Evolutionary conservation across 2,888 invertebrate species (phyloP).

Genomic region (Melanchra persicariae): DNA sequence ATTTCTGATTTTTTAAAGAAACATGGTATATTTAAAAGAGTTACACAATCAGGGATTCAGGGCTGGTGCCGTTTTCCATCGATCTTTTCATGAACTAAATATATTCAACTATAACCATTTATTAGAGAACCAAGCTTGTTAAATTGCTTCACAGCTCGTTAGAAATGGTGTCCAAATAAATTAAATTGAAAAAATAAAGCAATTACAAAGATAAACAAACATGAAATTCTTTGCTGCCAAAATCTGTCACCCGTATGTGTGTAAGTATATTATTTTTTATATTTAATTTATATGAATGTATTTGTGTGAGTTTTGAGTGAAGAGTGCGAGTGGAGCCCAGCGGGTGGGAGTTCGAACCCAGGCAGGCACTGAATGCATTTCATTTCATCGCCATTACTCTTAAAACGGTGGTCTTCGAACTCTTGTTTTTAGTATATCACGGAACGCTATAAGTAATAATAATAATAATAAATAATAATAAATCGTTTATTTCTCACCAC

Average conservation of each 20-base stretch:
- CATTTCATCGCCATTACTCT: too few relatives aligned
- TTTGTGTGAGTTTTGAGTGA: not conserved
- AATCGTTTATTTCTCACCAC: too few relatives aligned
- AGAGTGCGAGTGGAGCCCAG: not conserved
- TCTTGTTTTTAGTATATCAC: too few relatives aligned
- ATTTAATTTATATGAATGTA: not conserved
- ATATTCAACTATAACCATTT: constrained; percentile 20
- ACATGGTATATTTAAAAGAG: not conserved
- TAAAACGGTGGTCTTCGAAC: too few relatives aligned
- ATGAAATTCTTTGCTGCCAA: constrained; percentile 16
- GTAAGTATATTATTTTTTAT: not conserved
- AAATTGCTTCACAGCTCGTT: constrained; percentile 42
- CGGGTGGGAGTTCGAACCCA: too few relatives aligned
- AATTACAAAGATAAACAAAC: constrained; percentile 41
- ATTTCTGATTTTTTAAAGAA: not conserved
- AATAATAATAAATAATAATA: too few relatives aligned
- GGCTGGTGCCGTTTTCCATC: not conserved
- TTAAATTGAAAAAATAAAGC: constrained; percentile 5
- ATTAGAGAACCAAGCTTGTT: constrained; percentile 25
- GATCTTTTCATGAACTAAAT: constrained; percentile 5
- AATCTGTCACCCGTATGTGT: not conserved
- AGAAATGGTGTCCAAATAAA: constrained; percentile 16
- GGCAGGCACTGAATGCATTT: too few relatives aligned
- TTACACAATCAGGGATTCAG: not conserved
- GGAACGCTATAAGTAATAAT: too few relatives aligned